Evolutionary conservation across 1,140 invertebrate species (phyloP).

Genomic region (Pseudomyrmex pallidus): DNA sequence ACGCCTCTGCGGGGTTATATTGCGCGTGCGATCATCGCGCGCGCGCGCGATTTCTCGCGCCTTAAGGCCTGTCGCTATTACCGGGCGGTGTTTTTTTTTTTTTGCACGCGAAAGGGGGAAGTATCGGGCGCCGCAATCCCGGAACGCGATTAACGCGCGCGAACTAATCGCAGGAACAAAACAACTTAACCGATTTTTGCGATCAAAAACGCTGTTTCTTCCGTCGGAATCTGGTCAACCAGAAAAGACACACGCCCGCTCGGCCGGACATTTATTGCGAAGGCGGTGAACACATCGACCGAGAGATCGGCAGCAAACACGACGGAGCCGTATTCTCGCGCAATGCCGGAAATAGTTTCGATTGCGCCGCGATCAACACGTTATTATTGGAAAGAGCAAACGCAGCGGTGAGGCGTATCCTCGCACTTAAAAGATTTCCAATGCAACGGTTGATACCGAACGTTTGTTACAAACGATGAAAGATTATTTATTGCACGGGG

Average conservation of each 20-base stretch:
- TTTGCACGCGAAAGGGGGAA: not conserved
- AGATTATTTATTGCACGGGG: slow-evolving; percentile 58
- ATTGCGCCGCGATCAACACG: slow-evolving; percentile 22
- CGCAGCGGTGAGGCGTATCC: not conserved
- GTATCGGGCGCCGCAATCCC: slow-evolving; percentile 40
- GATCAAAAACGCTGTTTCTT: slow-evolving; percentile 55
- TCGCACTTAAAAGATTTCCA: slow-evolving; percentile 39
- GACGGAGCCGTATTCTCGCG: slow-evolving; percentile 33
- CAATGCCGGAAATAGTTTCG: slow-evolving; percentile 49
- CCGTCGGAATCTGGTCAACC: not conserved
- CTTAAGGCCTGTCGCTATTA: slow-evolving; percentile 39
- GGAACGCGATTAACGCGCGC: slow-evolving; percentile 32
- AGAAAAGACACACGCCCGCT: slow-evolving; percentile 55
- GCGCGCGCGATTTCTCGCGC: slow-evolving; percentile 51
- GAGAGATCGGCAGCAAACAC: slow-evolving; percentile 51
- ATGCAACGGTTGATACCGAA: not conserved
- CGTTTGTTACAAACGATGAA: slow-evolving; percentile 60
- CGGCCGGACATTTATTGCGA: slow-evolving; percentile 66
- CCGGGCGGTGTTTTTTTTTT: not conserved
- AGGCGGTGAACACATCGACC: slow-evolving; percentile 46
- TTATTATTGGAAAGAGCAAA: slow-evolving; percentile 34
- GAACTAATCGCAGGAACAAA: slow-evolving; percentile 8
- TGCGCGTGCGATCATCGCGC: slow-evolving; percentile 40
- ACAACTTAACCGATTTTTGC: slow-evolving; percentile 59
- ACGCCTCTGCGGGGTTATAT: slow-evolving; percentile 22